Base-by-base conservation (phyloP, 92 coral and sea anemone species). In the Parazoanthus atlanticus region DNA sequence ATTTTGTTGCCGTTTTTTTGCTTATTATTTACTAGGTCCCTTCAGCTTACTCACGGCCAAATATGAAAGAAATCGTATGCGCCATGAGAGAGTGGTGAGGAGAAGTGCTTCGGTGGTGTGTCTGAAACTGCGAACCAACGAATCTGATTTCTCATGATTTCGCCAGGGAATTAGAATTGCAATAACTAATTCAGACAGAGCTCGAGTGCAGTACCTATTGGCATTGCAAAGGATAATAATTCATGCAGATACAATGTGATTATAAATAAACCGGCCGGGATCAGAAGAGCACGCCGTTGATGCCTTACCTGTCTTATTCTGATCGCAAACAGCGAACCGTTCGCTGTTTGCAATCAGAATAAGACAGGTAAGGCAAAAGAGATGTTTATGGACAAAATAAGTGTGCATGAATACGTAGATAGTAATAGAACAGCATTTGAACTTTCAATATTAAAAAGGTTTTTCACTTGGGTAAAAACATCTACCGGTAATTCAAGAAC, bases 151-250 rank as follows among this genome's bases (percentile, higher is more conserved):
- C 25, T 72, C 76, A 30, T 31, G 76, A 72, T 72, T 72, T 72
- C 41, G 76, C 31, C 76, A 30, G 76, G 76, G 76, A 13, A 72
- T 72, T 72, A 30, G 76, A 30, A 72, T 72, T 72, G 23, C 76
- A 71, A 71, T 71, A 71, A 29, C 31, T 67, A 67, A 72, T 72
- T 72, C 76, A 74, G 43, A 74, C 8, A 74, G 78, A 74, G 78
- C 47, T 74, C 79, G 79, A 74, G 79, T 74, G 79, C 79, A 74
- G 29, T 74, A 74, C 78, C 78, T 74, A 19, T 74, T 74, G n/a
- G n/a, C 78, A 74, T 33, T 74, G 78, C 23, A 74, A 74, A 74
- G 26, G 78, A 74, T 74, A 74, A 15, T 74, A 74, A 74, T 74
- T 74, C 78, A 74, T 74, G n/a, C 78, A 74, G 78, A 74, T 74